phyloP scores from a whole-genome alignment of 92 coral and sea anemone species.

The Parazoanthus swiftii region DNA sequence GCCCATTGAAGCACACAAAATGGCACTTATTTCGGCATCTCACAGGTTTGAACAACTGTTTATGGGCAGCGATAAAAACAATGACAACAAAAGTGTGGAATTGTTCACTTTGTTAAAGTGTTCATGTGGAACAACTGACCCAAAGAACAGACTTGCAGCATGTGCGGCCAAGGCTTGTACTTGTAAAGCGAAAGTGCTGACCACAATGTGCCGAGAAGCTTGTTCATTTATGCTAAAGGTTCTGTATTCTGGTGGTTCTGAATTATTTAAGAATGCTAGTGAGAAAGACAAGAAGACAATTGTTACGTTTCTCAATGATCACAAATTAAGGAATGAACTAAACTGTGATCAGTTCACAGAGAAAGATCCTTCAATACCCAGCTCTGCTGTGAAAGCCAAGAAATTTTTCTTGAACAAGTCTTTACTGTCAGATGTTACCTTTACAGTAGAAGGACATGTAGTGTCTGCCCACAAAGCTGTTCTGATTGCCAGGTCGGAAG shows the following conservation, averaged over 20 bases:
- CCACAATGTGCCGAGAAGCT: slow-evolving; percentile 50
- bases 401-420: slow-evolving; percentile 78
- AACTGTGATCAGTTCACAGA: not conserved
- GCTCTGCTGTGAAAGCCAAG: slow-evolving; percentile 24
- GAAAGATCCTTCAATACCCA: not conserved
- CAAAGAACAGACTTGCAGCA: not conserved
- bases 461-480: slow-evolving; percentile 81
- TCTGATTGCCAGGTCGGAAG: slow-evolving; percentile 87
- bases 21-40: slow-evolving; percentile 71
- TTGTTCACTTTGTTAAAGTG: slow-evolving; percentile 17
- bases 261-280: slow-evolving; percentile 44
- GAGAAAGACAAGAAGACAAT: slow-evolving; percentile 50
- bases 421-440: slow-evolving; percentile 77
- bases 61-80: slow-evolving; percentile 24
- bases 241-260: slow-evolving; percentile 71
- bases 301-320: slow-evolving; percentile 14
- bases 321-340: not conserved
- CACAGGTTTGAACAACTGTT: slow-evolving; percentile 62
- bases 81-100: not conserved
- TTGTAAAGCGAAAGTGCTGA: slow-evolving; percentile 23
- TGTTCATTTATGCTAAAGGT: slow-evolving; percentile 66
- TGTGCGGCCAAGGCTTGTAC: not conserved
- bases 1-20: slow-evolving; percentile 72
- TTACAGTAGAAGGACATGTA: slow-evolving; percentile 61
- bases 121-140: not conserved